Conservation (phyloP, 2,888 invertebrate genomes). For the Hetaerina titia region DNA sequence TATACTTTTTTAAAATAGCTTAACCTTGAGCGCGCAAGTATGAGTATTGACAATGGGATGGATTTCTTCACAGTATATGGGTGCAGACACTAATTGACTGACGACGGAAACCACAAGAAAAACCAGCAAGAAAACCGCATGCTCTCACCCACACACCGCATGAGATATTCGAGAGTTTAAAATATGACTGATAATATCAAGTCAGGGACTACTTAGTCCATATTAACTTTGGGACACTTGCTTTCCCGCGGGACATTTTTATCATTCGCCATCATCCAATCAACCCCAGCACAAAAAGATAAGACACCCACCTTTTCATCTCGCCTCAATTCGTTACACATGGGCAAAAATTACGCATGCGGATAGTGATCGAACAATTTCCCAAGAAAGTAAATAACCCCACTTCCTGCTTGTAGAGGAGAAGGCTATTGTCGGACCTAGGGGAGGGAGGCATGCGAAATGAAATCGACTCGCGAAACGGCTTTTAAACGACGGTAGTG, state of each 20-base stretch:
- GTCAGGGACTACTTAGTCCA: neutral
- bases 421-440: neutral
- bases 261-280: neutral
- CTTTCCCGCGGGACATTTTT: neutral
- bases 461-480: neutral
- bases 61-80: conserved; percentile 19
- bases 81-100: neutral
- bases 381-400: neutral
- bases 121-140: neutral
- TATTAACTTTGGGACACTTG: neutral
- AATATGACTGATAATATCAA: neutral
- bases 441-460: neutral
- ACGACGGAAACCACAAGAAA: neutral
- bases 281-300: neutral
- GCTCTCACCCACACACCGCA: neutral
- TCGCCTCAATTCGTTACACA: neutral
- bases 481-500: neutral
- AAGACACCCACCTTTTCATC: neutral
- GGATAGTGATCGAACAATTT: neutral
- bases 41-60: neutral
- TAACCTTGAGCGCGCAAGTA: neutral
- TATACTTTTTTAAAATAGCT: neutral
- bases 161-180: neutral
- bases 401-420: neutral
- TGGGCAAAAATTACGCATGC: neutral